phyloP scores from a whole-genome alignment of 2,797 vertebrate genomes.

The Epinephelus malabaricus region DNA sequence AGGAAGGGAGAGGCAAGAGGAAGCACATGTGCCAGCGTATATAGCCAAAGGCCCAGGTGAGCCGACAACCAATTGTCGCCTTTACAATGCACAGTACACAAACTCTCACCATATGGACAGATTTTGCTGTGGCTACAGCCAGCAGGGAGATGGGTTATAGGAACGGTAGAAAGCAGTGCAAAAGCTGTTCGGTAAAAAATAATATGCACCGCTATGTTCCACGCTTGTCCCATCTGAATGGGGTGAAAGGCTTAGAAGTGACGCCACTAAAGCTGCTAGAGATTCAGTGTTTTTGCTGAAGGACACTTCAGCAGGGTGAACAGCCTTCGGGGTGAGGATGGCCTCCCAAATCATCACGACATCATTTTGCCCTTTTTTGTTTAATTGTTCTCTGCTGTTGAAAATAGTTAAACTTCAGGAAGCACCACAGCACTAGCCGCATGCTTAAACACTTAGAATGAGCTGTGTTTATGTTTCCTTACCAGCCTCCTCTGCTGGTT shows the following conservation, averaged over 20 bases:
- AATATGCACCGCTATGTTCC: conserved; percentile 14
- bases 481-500: neutral
- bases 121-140: conserved; percentile 6
- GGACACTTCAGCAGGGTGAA: conserved; percentile 58
- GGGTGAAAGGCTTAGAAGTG: conserved; percentile 50
- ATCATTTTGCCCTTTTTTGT: conserved; percentile 36
- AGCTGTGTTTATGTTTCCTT: neutral
- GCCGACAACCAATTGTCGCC: neutral
- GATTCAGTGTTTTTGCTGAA: conserved; percentile 52
- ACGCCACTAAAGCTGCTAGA: conserved; percentile 47
- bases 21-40: neutral
- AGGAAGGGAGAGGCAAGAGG: neutral
- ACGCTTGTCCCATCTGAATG: conserved; percentile 36
- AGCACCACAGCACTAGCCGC: neutral
- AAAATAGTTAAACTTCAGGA: conserved; percentile 14
- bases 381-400: conserved; percentile 36
- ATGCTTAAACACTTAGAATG: conserved; percentile 7
- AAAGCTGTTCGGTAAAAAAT: conserved; percentile 16
- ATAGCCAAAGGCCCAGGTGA: conserved; percentile 9
- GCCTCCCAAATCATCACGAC: conserved; percentile 31
- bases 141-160: neutral
- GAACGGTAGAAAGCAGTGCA: conserved; percentile 13
- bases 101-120: neutral
- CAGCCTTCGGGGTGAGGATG: conserved; percentile 21
- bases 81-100: neutral